Evolutionary conservation across 2,888 invertebrate species (phyloP).

Genomic region (Andricus curvator): DNA sequence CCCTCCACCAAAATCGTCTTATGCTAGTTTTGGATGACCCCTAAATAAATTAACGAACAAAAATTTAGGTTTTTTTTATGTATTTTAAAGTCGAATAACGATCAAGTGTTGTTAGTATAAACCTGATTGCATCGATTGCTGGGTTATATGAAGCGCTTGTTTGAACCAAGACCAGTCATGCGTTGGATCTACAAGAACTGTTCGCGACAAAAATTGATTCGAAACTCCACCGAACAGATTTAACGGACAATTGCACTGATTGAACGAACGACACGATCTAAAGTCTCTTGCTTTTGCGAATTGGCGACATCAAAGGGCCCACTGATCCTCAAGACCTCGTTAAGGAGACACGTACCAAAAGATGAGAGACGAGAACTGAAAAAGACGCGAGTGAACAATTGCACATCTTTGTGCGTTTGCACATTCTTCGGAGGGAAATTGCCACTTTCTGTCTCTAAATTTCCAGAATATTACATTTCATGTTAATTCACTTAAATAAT

Average conservation of each 20-base stretch:
- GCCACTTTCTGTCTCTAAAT: constrained; percentile 9
- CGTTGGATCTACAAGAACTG: constrained; percentile 28
- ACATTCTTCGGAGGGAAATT: constrained; percentile 4
- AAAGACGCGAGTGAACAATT: neutral
- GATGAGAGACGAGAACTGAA: neutral
- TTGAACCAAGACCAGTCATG: constrained; percentile 32
- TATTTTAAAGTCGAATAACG: neutral
- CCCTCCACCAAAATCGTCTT: too few species aligned
- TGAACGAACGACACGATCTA: constrained; percentile 56
- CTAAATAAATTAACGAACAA: too few species aligned
- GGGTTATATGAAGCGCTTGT: constrained; percentile 3
- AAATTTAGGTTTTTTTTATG: too few species aligned
- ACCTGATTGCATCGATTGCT: neutral
- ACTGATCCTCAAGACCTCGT: constrained; percentile 53
- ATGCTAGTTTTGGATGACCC: too few species aligned
- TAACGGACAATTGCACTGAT: constrained; percentile 72
- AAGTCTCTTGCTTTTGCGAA: constrained; percentile 26
- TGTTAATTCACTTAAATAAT: neutral
- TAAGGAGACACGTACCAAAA: constrained; percentile 44
- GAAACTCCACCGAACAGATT: constrained; percentile 60
- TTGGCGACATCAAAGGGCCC: constrained; percentile 60
- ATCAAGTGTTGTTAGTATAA: neutral
- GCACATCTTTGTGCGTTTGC: constrained; percentile 12
- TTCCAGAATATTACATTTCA: neutral
- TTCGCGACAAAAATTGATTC: constrained; percentile 63